A percentile compares a stretch with the other conserved stretches of the same genome.
Conservation (phyloP, 2,113 vertebrate species). For the Ellobius talpinus region DNA sequence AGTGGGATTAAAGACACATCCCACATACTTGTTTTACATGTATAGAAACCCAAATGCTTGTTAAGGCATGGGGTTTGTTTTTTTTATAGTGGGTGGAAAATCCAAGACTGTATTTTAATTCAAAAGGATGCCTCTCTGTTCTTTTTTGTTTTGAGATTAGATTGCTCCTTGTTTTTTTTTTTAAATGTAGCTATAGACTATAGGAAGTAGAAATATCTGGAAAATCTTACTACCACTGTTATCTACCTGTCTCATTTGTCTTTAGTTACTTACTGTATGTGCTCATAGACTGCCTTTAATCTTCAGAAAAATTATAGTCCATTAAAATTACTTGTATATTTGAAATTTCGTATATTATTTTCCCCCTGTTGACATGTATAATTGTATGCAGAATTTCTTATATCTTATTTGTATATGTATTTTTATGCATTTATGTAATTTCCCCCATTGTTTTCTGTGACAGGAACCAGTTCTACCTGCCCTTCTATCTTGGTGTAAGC, state of each 20-base stretch:
- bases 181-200: background rate
- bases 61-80: conserved; percentile 52
- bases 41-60: conserved; percentile 20
- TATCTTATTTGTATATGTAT: background rate
- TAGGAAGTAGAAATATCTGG: conserved; percentile 9
- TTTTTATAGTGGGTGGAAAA: conserved; percentile 18
- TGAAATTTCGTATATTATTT: background rate
- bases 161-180: conserved; percentile 6
- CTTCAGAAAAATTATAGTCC: conserved; percentile 9
- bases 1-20: background rate
- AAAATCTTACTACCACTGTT: background rate
- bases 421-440: background rate
- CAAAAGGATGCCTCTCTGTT: background rate
- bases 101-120: conserved; percentile 7
- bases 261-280: background rate
- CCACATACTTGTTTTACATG: background rate
- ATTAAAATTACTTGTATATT: background rate
- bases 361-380: background rate
- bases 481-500: background rate
- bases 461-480: conserved; percentile 50
- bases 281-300: background rate
- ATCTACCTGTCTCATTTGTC: background rate
- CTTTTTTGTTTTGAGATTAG: background rate
- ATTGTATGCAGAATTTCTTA: background rate
- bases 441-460: background rate